Conservation (phyloP, 2,113 vertebrate species). For the Crotophaga sulcirostris region DNA sequence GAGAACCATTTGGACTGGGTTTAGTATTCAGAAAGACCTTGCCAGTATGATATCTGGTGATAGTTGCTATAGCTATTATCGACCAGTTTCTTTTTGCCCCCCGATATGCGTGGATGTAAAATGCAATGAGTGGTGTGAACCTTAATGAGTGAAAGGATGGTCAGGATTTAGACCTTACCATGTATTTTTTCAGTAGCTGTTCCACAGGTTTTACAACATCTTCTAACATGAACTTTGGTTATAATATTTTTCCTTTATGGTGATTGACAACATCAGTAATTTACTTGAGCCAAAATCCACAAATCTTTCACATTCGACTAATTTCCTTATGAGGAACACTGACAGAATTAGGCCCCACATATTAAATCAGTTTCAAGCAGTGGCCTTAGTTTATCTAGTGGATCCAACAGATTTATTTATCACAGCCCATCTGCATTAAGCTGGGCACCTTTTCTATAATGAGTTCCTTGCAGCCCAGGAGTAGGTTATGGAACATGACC, state of each 20-base stretch:
- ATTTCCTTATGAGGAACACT: neutral
- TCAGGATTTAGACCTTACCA: neutral
- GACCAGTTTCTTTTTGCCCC: neutral
- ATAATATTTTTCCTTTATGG: neutral
- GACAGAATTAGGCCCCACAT: neutral
- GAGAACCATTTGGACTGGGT: neutral
- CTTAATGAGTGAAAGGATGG: neutral
- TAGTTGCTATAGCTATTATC: neutral
- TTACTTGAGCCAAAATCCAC: neutral
- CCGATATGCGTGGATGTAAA: neutral
- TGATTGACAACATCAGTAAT: neutral
- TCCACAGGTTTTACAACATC: neutral
- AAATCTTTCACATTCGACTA: neutral
- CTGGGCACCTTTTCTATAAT: neutral
- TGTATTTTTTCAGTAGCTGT: neutral
- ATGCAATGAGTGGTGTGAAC: neutral
- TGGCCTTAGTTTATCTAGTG: neutral
- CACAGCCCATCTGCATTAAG: neutral
- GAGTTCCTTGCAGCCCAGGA: slow-evolving; percentile 26
- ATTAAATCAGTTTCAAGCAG: neutral
- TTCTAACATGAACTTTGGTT: neutral
- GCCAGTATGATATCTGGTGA: neutral
- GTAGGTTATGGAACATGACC: neutral
- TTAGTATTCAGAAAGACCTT: neutral
- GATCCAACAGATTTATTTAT: slow-evolving; percentile 36